A percentile compares a stretch with the other conserved stretches of the same genome.
Evolutionary conservation across 2,888 invertebrate genomes (phyloP).

Genomic region (Dasysyrphus tricinctus): DNA sequence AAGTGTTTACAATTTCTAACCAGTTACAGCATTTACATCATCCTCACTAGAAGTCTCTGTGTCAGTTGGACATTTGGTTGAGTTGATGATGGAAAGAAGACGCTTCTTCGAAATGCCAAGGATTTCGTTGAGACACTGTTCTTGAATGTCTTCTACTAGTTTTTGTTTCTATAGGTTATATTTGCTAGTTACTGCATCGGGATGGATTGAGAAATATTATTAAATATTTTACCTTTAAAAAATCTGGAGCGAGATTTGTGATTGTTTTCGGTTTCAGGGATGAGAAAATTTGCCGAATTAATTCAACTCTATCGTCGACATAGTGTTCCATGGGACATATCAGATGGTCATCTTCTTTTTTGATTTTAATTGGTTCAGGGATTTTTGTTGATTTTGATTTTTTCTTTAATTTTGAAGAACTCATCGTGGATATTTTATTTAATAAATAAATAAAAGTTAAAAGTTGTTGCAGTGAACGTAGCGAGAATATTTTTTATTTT

Average conservation of each 20-base stretch:
- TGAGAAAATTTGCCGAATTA: slow-evolving; percentile 86
- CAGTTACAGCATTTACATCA: slow-evolving; percentile 81
- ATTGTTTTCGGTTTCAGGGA: slow-evolving; percentile 85
- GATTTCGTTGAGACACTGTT: slow-evolving; percentile 86
- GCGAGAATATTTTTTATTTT: neutral
- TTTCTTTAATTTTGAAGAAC: slow-evolving; percentile 77
- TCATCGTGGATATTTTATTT: slow-evolving; percentile 32
- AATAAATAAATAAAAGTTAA: neutral
- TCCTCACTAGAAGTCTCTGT: slow-evolving; percentile 83
- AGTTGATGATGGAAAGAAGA: slow-evolving; percentile 84
- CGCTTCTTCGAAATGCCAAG: slow-evolving; percentile 87
- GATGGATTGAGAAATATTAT: neutral
- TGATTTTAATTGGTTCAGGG: slow-evolving; percentile 81
- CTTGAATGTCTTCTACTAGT: slow-evolving; percentile 85
- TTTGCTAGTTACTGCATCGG: too few relatives aligned
- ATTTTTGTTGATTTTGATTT: slow-evolving; percentile 78
- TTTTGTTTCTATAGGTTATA: slow-evolving; percentile 77
- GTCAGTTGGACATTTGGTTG: slow-evolving; percentile 82
- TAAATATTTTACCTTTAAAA: slow-evolving; percentile 80
- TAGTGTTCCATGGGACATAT: slow-evolving; percentile 85
- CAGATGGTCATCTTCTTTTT: slow-evolving; percentile 83
- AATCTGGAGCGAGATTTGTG: slow-evolving; percentile 85
- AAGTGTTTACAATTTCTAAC: slow-evolving; percentile 72
- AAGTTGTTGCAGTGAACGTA: neutral
- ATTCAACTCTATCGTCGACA: slow-evolving; percentile 86